Evolutionary conservation across 2,797 vertebrate genomes (phyloP).

Genomic region (Chanos chanos): DNA sequence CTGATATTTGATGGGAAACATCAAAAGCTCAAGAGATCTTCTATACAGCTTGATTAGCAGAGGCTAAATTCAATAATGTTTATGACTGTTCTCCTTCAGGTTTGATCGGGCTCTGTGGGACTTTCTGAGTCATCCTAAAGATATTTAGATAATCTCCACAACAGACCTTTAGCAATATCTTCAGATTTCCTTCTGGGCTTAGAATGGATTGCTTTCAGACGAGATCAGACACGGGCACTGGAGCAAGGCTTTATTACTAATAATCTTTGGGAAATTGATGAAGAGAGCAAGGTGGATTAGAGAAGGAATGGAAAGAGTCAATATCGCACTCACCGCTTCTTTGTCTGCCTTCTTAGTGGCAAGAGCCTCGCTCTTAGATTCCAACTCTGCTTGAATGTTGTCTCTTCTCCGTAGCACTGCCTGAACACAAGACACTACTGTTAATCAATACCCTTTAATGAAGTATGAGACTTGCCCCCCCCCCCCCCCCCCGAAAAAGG

Average conservation of each 20-base stretch:
- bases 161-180: conserved; percentile 32
- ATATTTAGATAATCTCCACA: conserved; percentile 61
- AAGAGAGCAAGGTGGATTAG: conserved; percentile 30
- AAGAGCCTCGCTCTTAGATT: conserved; percentile 82
- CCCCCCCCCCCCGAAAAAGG: too few species aligned
- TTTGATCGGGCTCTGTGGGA: conserved; percentile 38
- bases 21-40: conserved; percentile 46
- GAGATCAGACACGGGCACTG: conserved; percentile 33
- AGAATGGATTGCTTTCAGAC: conserved; percentile 44
- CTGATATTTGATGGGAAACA: conserved; percentile 54
- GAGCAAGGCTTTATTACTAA: conserved; percentile 59
- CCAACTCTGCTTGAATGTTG: conserved; percentile 88
- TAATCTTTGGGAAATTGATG: conserved; percentile 56
- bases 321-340: conserved; percentile 75
- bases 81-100: conserved; percentile 50
- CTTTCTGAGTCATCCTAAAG: conserved; percentile 44
- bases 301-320: conserved; percentile 19
- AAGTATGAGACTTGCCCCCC: conserved; percentile 12
- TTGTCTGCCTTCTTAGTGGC: conserved; percentile 73
- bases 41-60: conserved; percentile 54
- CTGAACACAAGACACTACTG: conserved; percentile 56
- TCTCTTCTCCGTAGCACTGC: conserved; percentile 89
- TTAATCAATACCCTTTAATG: conserved; percentile 25
- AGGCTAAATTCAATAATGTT: conserved; percentile 55
- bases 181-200: conserved; percentile 48